These are phyloP conservation scores for Vulpes lagopus DNA, from an alignment of 2,113 vertebrate genomes.

Conservation along the genomic window DNA sequence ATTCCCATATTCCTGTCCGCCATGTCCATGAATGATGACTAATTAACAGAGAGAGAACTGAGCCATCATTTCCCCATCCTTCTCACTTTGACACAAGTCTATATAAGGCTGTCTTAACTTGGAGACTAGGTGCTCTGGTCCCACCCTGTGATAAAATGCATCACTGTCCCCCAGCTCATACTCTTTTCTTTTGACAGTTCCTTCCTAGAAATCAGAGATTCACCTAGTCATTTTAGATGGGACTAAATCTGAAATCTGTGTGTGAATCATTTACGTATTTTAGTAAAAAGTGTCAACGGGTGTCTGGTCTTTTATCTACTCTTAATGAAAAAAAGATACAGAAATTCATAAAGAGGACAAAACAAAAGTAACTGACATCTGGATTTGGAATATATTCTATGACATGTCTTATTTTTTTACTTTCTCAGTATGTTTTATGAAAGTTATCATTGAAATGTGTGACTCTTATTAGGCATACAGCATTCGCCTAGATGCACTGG, in stretches of 20 bases:
- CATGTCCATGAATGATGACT: not conserved
- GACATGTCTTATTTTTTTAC: not conserved
- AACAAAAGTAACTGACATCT: not conserved
- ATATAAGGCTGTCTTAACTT: conserved; percentile 25
- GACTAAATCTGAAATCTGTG: not conserved
- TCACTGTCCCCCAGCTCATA: not conserved
- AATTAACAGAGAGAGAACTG: not conserved
- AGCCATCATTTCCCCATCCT: not conserved
- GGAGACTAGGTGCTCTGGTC: not conserved
- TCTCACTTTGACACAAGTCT: conserved; percentile 23
- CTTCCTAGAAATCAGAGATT: not conserved
- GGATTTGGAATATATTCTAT: not conserved
- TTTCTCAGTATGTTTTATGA: not conserved
- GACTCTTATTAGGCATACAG: not conserved
- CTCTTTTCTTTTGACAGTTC: not conserved
- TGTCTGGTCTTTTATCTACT: not conserved
- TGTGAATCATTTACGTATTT: not conserved
- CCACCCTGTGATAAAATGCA: not conserved
- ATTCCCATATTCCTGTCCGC: not conserved
- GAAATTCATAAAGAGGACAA: not conserved
- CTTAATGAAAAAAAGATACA: not conserved
- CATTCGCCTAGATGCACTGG: not conserved
- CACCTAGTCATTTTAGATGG: not conserved
- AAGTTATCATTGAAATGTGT: conserved; percentile 10
- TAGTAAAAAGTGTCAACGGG: not conserved